Evolutionary conservation across 2,888 invertebrate genomes (phyloP), one percentile per base, ranked within the genome.

Genomic region (Dicyrtoma fusca): DNA sequence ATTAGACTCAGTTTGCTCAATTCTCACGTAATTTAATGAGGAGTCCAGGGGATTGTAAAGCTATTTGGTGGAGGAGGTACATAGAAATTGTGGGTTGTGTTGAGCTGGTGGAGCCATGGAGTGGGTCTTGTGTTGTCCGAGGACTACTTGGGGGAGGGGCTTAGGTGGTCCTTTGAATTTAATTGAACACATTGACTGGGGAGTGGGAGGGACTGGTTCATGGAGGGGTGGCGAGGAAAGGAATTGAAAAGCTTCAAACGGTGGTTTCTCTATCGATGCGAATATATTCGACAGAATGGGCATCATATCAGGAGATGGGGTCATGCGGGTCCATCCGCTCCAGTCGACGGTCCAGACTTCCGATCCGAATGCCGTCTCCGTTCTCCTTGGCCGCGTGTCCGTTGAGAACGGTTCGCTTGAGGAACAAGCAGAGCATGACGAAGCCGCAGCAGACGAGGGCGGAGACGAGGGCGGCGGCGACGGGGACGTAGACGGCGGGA

Each of bases 211-310:
- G n/a, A n/a, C n/a, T n/a, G n/a, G n/a, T n/a, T n/a, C n/a, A n/a
- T n/a, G n/a, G n/a, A n/a, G n/a, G n/a, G n/a, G n/a, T n/a, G n/a
- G n/a, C n/a, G n/a, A n/a, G n/a, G n/a, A n/a, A n/a, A n/a, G n/a
- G n/a, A n/a, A n/a, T n/a, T n/a, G 49, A 4, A 49, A 49, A 49
- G 13, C 3, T 11, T 69, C 42, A 92, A 88, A 94, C 94, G 82
- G 94, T 94, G 84, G 94, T 94, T 87, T 94, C 94, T 84, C 93
- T 90, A 87, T 94, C 94, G 87, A 94, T 92, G 86, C 93, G 92
- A 84, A 94, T 94, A 85, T 91, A 94, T 85, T 94, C 94, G 88
- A 94, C 93, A 87, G 92, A 90, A 87, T 92, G 90, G 85, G 78
- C 78, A 76, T 91, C 91, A 82, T 92, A 93, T 94, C 94, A 94